These are phyloP conservation scores for Crocidura indochinensis DNA, from an alignment of 2,797 vertebrate genomes.

Conservation along the genomic window DNA sequence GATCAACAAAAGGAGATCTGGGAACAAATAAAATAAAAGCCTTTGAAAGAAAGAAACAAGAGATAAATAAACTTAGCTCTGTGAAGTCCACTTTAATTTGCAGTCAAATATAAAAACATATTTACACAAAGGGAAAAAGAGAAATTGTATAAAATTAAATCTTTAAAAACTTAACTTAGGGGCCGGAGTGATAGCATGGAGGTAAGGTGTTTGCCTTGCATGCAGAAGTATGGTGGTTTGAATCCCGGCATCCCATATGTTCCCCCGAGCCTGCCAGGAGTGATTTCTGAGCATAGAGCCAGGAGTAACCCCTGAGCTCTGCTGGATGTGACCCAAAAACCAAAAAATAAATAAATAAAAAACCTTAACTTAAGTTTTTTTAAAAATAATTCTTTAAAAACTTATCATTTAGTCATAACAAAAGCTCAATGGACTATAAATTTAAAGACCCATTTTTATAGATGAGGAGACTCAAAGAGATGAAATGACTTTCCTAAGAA, in stretches of 20 bases:
- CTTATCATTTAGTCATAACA: slow-evolving; percentile 7
- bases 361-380: too few relatives aligned
- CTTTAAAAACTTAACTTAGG: background rate
- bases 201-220: too few relatives aligned
- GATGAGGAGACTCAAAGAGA: slow-evolving; percentile 17
- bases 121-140: background rate
- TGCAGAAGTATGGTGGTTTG: too few relatives aligned
- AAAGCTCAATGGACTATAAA: slow-evolving; percentile 48
- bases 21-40: slow-evolving; percentile 3
- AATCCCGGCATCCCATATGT: too few relatives aligned
- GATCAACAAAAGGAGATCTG: too few relatives aligned
- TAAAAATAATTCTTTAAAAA: too few relatives aligned
- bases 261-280: too few relatives aligned
- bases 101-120: slow-evolving; percentile 49
- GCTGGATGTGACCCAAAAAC: too few relatives aligned
- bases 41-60: background rate
- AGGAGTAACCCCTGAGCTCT: too few relatives aligned
- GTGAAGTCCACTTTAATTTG: slow-evolving; percentile 30
- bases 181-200: too few relatives aligned
- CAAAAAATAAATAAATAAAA: too few relatives aligned
- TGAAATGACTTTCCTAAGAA: slow-evolving; percentile 43
- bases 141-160: background rate
- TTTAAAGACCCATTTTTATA: background rate
- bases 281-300: too few relatives aligned
- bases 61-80: slow-evolving; percentile 37